A percentile compares a stretch with the other conserved stretches of the same genome.
Evolutionary conservation across 2,888 invertebrate genomes (phyloP).

Genomic region (Parthenolecanium corni): DNA sequence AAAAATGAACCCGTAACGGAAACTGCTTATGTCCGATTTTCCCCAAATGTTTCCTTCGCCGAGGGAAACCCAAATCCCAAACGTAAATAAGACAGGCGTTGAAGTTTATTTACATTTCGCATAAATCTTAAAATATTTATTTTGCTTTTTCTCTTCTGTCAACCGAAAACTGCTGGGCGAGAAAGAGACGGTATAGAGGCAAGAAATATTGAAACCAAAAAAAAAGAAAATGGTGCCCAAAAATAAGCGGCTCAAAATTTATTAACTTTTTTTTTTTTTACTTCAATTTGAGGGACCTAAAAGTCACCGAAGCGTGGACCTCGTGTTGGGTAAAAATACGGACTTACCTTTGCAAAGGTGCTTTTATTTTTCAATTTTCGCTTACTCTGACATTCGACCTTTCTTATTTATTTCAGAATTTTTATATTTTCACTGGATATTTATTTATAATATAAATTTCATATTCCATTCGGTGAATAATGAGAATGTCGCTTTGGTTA

Average conservation of each 20-base stretch:
- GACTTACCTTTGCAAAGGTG: too few species aligned
- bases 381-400: too few species aligned
- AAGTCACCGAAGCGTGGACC: background rate
- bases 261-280: slow-evolving; percentile 8
- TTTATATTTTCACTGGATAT: too few species aligned
- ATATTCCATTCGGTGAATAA: too few species aligned
- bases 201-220: too few species aligned
- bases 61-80: slow-evolving; percentile 10
- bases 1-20: background rate
- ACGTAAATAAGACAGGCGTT: slow-evolving; percentile 27
- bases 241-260: slow-evolving; percentile 9
- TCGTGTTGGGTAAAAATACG: too few species aligned
- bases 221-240: background rate
- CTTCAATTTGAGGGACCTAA: background rate
- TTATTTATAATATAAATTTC: too few species aligned
- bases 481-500: too few species aligned
- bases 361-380: too few species aligned
- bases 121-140: slow-evolving; percentile 25
- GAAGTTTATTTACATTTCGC: slow-evolving; percentile 27
- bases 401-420: too few species aligned
- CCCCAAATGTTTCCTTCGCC: slow-evolving; percentile 6
- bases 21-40: slow-evolving; percentile 12
- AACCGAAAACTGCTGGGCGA: background rate
- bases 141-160: slow-evolving; percentile 11
- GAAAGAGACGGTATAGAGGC: background rate